phyloP scores from a whole-genome alignment of 2,113 vertebrate species.

The Otis tarda region DNA sequence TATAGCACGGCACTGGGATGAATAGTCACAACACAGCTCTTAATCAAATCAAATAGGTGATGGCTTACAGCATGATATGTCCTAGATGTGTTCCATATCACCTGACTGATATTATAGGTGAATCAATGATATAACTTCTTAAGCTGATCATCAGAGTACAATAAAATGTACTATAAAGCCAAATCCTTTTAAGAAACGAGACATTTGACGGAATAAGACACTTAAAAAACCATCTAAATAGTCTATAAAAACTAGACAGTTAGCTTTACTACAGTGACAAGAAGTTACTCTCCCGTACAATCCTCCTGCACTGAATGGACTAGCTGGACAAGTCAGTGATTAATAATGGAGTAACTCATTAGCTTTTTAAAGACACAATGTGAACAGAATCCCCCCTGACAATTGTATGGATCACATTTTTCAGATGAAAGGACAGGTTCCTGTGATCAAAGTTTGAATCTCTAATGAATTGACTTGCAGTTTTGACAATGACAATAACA shows the following conservation, averaged over 20 bases:
- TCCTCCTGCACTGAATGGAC: background rate
- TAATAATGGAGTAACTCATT: background rate
- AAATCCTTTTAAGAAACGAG: background rate
- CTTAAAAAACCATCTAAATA: background rate
- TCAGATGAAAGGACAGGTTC: conserved; percentile 1
- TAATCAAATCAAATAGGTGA: background rate
- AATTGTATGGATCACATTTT: background rate
- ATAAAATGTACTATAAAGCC: background rate
- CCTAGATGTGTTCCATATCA: background rate
- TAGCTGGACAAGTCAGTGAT: background rate
- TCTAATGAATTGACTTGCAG: conserved; percentile 51
- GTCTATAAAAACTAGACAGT: background rate
- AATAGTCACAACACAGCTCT: background rate
- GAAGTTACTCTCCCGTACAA: background rate
- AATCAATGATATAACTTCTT: background rate
- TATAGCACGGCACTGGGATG: background rate
- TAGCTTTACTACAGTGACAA: background rate
- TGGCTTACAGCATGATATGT: background rate
- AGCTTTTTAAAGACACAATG: conserved; percentile 18
- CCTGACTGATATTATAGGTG: background rate
- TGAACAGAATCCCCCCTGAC: background rate
- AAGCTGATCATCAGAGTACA: background rate
- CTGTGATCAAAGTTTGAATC: conserved; percentile 54
- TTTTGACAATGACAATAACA: conserved; percentile 47
- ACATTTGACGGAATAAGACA: background rate